These are phyloP conservation scores for Eretmocerus hayati DNA, from an alignment of 2,888 invertebrate species.

Conservation along the genomic window DNA sequence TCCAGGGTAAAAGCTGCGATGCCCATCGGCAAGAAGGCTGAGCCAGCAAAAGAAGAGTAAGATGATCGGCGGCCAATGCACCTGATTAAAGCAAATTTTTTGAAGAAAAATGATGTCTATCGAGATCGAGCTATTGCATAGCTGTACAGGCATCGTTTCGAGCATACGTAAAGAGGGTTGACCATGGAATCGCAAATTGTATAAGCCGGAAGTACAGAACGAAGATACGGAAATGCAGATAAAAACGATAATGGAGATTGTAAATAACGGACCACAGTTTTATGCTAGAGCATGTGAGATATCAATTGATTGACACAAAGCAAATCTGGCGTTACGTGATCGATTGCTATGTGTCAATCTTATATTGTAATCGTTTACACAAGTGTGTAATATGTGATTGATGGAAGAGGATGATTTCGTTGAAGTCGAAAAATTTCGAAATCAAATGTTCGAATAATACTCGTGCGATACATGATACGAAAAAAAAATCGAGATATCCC, in stretches of 20 bases:
- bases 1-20: slow-evolving; percentile 78
- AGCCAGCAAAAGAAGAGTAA: slow-evolving; percentile 81
- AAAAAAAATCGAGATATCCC: slow-evolving; percentile 15
- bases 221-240: slow-evolving; percentile 5
- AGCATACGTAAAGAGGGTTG: too few species aligned
- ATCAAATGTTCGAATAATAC: slow-evolving; percentile 12
- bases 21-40: slow-evolving; percentile 80
- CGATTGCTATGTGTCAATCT: slow-evolving; percentile 18
- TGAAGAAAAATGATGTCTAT: slow-evolving; percentile 20
- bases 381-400: slow-evolving; percentile 1
- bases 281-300: slow-evolving; percentile 16
- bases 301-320: slow-evolving; percentile 16
- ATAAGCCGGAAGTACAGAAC: too few species aligned
- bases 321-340: slow-evolving; percentile 22
- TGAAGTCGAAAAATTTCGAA: slow-evolving; percentile 5
- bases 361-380: slow-evolving; percentile 11
- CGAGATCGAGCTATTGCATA: too few species aligned
- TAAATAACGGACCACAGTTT: slow-evolving; percentile 24
- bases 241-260: slow-evolving; percentile 18
- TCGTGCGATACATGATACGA: slow-evolving; percentile 1
- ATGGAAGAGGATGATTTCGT: slow-evolving; percentile 13
- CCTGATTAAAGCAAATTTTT: slow-evolving; percentile 20
- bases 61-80: slow-evolving; percentile 19
- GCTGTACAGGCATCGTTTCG: too few species aligned
- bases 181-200: too few species aligned